Percentiles rank a stretch among this genome's conserved stretches.
These are phyloP conservation scores for Pterostichus niger DNA, from an alignment of 2,888 invertebrate genomes.

Conservation along the genomic window DNA sequence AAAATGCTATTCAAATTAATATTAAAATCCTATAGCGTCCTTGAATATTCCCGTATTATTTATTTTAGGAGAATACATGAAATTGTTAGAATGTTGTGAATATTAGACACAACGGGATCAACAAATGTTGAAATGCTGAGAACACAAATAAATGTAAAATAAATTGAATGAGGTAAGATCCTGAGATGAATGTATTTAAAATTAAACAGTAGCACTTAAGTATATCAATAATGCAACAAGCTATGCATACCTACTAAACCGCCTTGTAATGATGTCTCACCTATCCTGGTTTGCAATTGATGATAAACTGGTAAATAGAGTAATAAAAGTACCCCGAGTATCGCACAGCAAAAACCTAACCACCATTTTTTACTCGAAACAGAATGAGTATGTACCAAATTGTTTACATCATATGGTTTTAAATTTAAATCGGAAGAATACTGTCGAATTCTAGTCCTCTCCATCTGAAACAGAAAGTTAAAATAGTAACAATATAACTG, in stretches of 20 bases:
- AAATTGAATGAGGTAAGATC: background rate
- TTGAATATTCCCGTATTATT: conserved; percentile 19
- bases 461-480: conserved; percentile 54
- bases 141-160: conserved; percentile 3
- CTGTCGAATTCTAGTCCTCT: conserved; percentile 48
- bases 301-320: conserved; percentile 69
- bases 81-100: conserved; percentile 31
- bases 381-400: conserved; percentile 18
- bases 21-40: background rate
- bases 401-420: conserved; percentile 55
- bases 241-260: conserved; percentile 69
- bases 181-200: conserved; percentile 13
- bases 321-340: conserved; percentile 67
- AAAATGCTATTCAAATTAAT: conserved; percentile 30
- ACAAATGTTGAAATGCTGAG: conserved; percentile 36
- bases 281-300: conserved; percentile 70
- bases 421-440: conserved; percentile 53
- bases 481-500: background rate
- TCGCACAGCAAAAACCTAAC: conserved; percentile 67
- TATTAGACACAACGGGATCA: conserved; percentile 12
- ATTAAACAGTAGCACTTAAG: conserved; percentile 37
- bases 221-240: conserved; percentile 52
- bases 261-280: conserved; percentile 70
- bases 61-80: background rate
- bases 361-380: conserved; percentile 68